Conservation (phyloP, 2,888 invertebrate genomes). For the Acholoe squamosa region DNA sequence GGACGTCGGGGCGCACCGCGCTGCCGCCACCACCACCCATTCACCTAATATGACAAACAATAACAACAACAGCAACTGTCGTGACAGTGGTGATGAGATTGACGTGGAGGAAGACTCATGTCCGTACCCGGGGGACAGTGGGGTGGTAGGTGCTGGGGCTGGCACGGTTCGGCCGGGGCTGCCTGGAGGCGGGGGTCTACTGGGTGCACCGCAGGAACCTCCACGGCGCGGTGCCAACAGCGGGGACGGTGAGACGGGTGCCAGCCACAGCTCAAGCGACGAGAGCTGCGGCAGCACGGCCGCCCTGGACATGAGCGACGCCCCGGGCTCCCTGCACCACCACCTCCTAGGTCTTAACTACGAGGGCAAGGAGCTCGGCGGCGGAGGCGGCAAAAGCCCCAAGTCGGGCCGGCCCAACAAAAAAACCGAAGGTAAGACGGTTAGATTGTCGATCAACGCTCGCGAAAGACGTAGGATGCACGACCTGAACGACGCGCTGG, state of each 20-base stretch:
- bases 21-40: background rate
- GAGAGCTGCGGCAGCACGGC: conserved; percentile 51
- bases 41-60: too few species aligned
- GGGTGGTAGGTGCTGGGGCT: background rate
- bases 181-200: conserved; percentile 3
- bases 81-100: conserved; percentile 41
- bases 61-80: background rate
- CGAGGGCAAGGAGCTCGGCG: conserved; percentile 56
- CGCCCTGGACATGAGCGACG: conserved; percentile 28
- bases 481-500: conserved; percentile 84
- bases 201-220: background rate
- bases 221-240: background rate
- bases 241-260: conserved; percentile 5
- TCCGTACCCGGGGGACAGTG: conserved; percentile 36
- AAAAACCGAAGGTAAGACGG: conserved; percentile 62
- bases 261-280: conserved; percentile 46
- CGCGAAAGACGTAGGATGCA: conserved; percentile 84
- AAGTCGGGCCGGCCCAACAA: conserved; percentile 32
- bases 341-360: conserved; percentile 52
- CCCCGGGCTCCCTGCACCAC: conserved; percentile 6
- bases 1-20: background rate
- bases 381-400: background rate
- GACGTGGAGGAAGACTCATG: conserved; percentile 59
- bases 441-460: conserved; percentile 83
- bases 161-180: background rate